Evolutionary conservation across 2,113 vertebrate species (phyloP), one percentile per base, ranked within the genome.

Genomic region (Damaliscus lunatus): DNA sequence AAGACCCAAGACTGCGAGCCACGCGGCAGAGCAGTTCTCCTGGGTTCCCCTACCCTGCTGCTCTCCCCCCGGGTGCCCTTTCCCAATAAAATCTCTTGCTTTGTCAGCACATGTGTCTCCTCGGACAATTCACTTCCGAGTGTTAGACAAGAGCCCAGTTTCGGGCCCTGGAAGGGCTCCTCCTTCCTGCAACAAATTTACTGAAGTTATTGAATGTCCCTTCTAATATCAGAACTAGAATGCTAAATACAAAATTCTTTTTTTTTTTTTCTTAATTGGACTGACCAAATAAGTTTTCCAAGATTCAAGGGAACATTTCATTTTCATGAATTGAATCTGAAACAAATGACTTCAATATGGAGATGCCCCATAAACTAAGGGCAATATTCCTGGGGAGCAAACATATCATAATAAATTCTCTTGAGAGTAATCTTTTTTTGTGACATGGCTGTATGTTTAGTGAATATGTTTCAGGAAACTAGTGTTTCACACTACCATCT

Each of bases 201-300:
- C 62, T 50, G 80, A 13, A 96, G 71, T 85, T 94, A 82, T 71
- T 90, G 40, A 91, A 74, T 88, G 33, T 46, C 33, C 36, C 78
- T 87, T 90, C 14, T 88, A 74, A 88, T 84, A 91, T 84, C 10
- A 40, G 36, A 29, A 50, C 87, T 92, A 94, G 93, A 95, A 93
- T 83, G 33, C 85, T 97, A 92, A 96, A 74, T 52, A 77, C 5
- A 94, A 92, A 94, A 92, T 80, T 83, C 21, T 33, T n/a, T 67
- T 81, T 90, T n/a, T 85, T 85, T 85, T 85, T 88, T 27, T 7
- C 80, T 78, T 62, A 88, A 91, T 21, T 92, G 50, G 33, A 94
- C 27, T 80, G 50, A 71, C 31, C 86, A 80, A 17, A 25, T 81
- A 92, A 25, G 11, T 88, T 82, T 96, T 62, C 43, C 36, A 88